These are phyloP conservation scores for Casuarius casuarius DNA, from an alignment of 2,113 vertebrate species.

Conservation along the genomic window DNA sequence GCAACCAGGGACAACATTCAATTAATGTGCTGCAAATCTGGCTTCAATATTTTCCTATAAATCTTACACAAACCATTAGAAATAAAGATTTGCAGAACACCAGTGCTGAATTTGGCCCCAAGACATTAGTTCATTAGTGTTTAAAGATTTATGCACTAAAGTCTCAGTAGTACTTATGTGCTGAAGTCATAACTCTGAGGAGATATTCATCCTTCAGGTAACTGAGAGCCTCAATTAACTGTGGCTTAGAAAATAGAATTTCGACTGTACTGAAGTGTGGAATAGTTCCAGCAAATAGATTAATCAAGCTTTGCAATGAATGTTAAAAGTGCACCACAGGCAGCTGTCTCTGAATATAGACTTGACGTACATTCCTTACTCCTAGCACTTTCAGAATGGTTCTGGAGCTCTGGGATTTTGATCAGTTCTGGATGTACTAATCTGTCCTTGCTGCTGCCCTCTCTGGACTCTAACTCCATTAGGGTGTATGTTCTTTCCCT, in stretches of 20 bases:
- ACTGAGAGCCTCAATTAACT: conserved; percentile 51
- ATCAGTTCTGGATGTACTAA: conserved; percentile 8
- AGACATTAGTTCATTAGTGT: conserved; percentile 40
- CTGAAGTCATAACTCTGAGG: conserved; percentile 50
- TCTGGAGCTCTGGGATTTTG: conserved; percentile 33
- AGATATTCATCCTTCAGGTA: conserved; percentile 51
- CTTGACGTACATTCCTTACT: background rate
- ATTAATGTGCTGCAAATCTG: background rate
- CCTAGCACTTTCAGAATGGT: background rate
- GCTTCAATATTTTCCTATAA: background rate
- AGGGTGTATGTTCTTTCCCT: background rate
- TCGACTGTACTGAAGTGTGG: background rate
- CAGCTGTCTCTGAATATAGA: background rate
- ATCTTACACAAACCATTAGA: background rate
- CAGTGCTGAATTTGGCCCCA: background rate
- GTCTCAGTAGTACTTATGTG: conserved; percentile 18
- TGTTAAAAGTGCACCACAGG: conserved; percentile 47
- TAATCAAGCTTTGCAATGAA: conserved; percentile 43
- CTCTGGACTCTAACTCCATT: background rate
- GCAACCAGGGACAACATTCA: background rate
- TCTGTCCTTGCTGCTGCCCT: background rate
- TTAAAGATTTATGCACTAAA: conserved; percentile 63
- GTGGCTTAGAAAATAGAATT: conserved; percentile 56
- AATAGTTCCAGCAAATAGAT: conserved; percentile 41
- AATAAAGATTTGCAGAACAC: conserved; percentile 9